A percentile compares a stretch with the other conserved stretches of the same genome.
These are phyloP conservation scores for Myiopsitta monachus DNA, from an alignment of 2,113 vertebrate species.

Conservation along the genomic window DNA sequence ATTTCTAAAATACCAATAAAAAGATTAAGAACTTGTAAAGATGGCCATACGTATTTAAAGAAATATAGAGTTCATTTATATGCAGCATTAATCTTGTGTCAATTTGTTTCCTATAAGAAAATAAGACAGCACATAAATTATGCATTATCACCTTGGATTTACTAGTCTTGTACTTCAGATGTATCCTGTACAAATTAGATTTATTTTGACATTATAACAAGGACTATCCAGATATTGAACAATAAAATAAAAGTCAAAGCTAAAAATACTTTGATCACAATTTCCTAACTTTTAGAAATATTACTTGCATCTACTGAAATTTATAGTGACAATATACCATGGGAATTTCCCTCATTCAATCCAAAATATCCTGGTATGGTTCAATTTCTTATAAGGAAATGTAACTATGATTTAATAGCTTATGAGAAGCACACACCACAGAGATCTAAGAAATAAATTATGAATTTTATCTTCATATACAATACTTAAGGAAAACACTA, in stretches of 20 bases:
- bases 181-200: neutral
- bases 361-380: neutral
- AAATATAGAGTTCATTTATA: neutral
- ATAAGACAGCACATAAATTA: neutral
- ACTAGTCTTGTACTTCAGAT: neutral
- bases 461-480: neutral
- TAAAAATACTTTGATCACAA: neutral
- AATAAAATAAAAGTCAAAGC: neutral
- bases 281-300: neutral
- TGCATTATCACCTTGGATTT: neutral
- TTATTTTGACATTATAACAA: neutral
- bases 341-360: neutral
- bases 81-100: neutral
- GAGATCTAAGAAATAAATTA: neutral
- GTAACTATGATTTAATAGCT: neutral
- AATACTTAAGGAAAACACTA: neutral
- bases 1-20: neutral
- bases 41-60: neutral
- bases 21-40: neutral
- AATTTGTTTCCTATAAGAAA: neutral
- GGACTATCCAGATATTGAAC: neutral
- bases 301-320: neutral
- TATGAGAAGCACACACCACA: neutral
- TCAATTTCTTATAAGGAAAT: neutral
- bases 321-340: neutral